Percentiles rank a stretch among this genome's conserved stretches.
These are phyloP conservation scores for Catamblyrhynchus diadema DNA, from an alignment of 2,797 vertebrate genomes.

Conservation along the genomic window DNA sequence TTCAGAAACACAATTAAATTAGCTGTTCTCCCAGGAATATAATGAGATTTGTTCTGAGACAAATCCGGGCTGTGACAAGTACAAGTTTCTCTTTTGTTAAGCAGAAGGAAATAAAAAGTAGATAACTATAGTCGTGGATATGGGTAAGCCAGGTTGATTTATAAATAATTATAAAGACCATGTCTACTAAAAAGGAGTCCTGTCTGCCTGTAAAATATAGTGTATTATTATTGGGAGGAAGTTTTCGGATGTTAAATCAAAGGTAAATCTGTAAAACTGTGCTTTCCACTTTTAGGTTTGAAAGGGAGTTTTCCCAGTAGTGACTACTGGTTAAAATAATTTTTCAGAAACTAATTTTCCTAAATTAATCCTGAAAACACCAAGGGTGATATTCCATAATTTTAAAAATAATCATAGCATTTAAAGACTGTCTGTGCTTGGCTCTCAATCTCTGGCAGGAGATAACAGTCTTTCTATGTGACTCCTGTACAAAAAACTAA, in stretches of 20 bases:
- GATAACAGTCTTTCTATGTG: conserved; percentile 16
- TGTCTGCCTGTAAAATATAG: conserved; percentile 62
- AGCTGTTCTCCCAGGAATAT: conserved; percentile 77
- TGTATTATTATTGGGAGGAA: conserved; percentile 64
- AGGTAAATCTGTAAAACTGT: conserved; percentile 76
- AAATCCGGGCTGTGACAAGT: conserved; percentile 77
- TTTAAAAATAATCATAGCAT: not conserved
- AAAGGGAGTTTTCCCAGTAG: conserved; percentile 39
- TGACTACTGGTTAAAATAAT: conserved; percentile 38
- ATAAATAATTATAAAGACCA: conserved; percentile 78
- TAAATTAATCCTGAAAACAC: conserved; percentile 50
- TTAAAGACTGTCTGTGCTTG: conserved; percentile 25
- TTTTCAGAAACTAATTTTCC: conserved; percentile 68
- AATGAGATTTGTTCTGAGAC: conserved; percentile 72
- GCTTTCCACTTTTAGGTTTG: conserved; percentile 57
- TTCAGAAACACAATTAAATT: conserved; percentile 77
- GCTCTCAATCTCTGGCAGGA: conserved; percentile 42
- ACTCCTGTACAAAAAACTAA: not conserved
- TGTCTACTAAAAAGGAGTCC: conserved; percentile 68
- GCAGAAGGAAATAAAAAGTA: conserved; percentile 76
- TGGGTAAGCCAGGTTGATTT: conserved; percentile 80
- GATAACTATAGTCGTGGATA: conserved; percentile 79
- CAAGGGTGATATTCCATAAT: not conserved
- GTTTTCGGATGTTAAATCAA: conserved; percentile 77
- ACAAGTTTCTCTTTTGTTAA: conserved; percentile 77